These are phyloP conservation scores for Leptodactylus fuscus DNA, from an alignment of 2,113 vertebrate species.

Conservation along the genomic window DNA sequence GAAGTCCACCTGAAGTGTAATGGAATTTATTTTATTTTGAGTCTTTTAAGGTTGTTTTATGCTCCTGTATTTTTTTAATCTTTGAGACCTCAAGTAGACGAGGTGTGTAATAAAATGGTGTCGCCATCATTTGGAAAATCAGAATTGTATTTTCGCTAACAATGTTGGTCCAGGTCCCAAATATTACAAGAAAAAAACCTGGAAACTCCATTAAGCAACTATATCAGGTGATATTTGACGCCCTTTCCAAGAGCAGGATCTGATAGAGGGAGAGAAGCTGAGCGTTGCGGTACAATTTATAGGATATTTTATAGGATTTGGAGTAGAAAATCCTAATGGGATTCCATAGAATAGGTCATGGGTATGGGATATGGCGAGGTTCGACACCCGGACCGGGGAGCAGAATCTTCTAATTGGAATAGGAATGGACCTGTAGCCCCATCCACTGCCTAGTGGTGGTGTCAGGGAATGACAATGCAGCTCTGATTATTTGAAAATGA, in stretches of 20 bases:
- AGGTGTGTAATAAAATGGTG: neutral
- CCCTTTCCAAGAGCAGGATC: neutral
- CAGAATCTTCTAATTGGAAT: no score
- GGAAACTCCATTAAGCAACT: neutral
- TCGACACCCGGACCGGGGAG: no score
- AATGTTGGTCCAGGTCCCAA: neutral
- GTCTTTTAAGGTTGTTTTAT: constrained; percentile 64
- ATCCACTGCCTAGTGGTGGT: no score
- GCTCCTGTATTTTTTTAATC: constrained; percentile 59
- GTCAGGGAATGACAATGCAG: no score
- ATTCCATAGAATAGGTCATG: no score
- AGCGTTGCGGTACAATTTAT: no score
- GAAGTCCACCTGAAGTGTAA: constrained; percentile 61
- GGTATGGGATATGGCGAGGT: no score
- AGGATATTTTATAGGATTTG: no score
- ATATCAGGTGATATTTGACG: neutral
- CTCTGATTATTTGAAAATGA: no score
- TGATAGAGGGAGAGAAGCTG: no score
- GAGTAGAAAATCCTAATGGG: no score
- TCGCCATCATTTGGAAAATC: neutral
- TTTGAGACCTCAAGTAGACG: neutral
- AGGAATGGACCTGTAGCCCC: no score
- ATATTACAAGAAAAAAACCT: neutral
- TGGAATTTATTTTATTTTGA: constrained; percentile 61
- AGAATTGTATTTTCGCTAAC: neutral